These are phyloP conservation scores for Ophraella communa DNA, from an alignment of 2,888 invertebrate species.

Conservation along the genomic window DNA sequence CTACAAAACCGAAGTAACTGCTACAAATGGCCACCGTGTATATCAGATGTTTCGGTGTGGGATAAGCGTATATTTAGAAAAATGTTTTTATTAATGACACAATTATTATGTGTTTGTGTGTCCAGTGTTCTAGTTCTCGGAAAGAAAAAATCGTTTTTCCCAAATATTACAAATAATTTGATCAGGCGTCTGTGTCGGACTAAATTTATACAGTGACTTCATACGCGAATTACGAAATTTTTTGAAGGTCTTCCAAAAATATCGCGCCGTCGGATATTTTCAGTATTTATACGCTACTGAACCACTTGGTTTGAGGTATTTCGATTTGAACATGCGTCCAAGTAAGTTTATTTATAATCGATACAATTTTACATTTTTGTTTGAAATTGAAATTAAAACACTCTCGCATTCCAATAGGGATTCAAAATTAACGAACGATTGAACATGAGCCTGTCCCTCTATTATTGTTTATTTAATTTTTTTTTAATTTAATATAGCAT, in stretches of 20 bases:
- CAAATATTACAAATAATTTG: slow-evolving; percentile 24
- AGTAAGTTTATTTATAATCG: slow-evolving; percentile 29
- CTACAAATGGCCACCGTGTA: too few species aligned
- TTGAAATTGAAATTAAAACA: slow-evolving; percentile 7
- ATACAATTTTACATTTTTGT: neutral
- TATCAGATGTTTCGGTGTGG: too few species aligned
- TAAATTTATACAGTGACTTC: slow-evolving; percentile 35
- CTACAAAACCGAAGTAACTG: too few species aligned
- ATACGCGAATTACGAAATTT: slow-evolving; percentile 26
- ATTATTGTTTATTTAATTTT: slow-evolving; percentile 34
- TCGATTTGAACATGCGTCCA: slow-evolving; percentile 31
- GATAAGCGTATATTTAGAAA: neutral
- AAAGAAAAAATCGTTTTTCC: neutral
- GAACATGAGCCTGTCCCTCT: slow-evolving; percentile 16
- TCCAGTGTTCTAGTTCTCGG: neutral
- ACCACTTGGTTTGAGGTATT: slow-evolving; percentile 29
- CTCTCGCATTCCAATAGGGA: slow-evolving; percentile 1
- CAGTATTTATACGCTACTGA: slow-evolving; percentile 27
- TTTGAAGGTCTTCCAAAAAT: slow-evolving; percentile 37
- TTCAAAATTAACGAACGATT: slow-evolving; percentile 9
- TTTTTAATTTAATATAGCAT: slow-evolving; percentile 38
- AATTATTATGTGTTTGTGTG: neutral
- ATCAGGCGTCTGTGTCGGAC: slow-evolving; percentile 22
- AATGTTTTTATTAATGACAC: neutral
- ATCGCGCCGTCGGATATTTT: slow-evolving; percentile 29